phyloP scores from a whole-genome alignment of 2,113 vertebrate species.

The Chinchilla lanigera region DNA sequence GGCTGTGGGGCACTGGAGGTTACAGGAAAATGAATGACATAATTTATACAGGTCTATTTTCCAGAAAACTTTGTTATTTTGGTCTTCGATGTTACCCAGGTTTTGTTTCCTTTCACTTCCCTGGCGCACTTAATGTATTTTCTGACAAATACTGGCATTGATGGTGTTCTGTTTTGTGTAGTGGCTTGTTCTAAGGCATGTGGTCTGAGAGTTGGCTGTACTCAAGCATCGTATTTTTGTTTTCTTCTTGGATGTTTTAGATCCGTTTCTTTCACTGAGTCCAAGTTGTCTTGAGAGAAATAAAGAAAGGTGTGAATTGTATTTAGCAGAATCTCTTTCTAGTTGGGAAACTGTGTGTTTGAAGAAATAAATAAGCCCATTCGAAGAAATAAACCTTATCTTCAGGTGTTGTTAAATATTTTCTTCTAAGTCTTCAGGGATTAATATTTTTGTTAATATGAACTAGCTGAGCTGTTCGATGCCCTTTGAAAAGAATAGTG shows the following conservation, averaged over 20 bases:
- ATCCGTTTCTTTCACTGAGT: constrained; percentile 3
- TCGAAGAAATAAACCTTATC: constrained; percentile 50
- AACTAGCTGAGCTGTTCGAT: constrained; percentile 43
- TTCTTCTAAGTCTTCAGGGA: constrained; percentile 25
- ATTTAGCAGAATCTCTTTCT: constrained; percentile 44
- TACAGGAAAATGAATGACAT: neutral
- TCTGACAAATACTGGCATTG: neutral
- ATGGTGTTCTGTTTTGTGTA: neutral
- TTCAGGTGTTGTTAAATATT: constrained; percentile 37
- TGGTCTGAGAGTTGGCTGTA: neutral
- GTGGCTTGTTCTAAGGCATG: neutral
- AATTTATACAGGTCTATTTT: neutral
- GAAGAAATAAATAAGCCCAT: constrained; percentile 55
- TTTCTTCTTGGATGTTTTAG: neutral
- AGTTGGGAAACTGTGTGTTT: constrained; percentile 35
- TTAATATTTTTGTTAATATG: constrained; percentile 39
- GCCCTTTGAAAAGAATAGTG: constrained; percentile 6
- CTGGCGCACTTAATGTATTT: neutral
- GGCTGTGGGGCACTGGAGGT: neutral
- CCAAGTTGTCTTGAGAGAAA: constrained; percentile 55
- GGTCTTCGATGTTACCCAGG: neutral
- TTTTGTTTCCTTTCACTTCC: constrained; percentile 5
- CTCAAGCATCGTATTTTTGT: constrained; percentile 12
- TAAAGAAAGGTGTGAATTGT: neutral
- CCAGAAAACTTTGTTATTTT: constrained; percentile 24